Conservation (phyloP, 2,888 invertebrate species). For the Ommatoiulus sabulosus region DNA sequence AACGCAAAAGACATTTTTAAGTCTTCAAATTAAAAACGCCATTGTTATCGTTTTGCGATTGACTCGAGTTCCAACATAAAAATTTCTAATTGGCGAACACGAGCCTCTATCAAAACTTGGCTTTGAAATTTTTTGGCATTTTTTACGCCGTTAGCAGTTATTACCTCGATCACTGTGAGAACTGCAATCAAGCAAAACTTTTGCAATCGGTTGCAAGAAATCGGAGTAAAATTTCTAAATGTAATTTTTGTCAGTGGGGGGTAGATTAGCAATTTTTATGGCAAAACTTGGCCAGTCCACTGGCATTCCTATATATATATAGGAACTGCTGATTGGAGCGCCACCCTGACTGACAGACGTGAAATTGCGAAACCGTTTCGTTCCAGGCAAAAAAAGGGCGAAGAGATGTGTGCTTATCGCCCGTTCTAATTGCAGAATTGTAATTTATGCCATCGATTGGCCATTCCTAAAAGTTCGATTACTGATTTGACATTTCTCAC, state of each 20-base stretch:
- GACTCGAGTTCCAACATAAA: too few species aligned
- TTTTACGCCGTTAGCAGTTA: neutral
- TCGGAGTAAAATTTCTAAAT: neutral
- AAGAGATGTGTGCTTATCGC: neutral
- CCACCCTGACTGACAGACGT: constrained; percentile 47
- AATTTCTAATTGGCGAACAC: too few species aligned
- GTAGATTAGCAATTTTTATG: neutral
- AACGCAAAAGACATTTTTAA: too few species aligned
- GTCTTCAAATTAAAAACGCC: too few species aligned
- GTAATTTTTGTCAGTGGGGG: neutral
- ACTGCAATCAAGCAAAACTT: neutral
- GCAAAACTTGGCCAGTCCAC: neutral
- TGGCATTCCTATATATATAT: neutral
- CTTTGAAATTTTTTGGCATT: too few species aligned
- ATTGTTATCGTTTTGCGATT: too few species aligned
- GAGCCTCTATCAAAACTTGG: too few species aligned
- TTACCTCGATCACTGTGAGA: neutral
- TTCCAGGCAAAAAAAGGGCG: neutral
- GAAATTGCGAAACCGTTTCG: neutral
- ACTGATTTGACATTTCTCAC: constrained; percentile 48
- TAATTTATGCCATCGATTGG: constrained; percentile 27
- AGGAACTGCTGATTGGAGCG: constrained; percentile 30
- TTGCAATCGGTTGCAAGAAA: neutral
- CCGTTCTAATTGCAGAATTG: neutral
- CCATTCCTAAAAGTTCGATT: constrained; percentile 23